Evolutionary conservation across 2,113 vertebrate species (phyloP).

Genomic region (Gadus chalcogrammus): DNA sequence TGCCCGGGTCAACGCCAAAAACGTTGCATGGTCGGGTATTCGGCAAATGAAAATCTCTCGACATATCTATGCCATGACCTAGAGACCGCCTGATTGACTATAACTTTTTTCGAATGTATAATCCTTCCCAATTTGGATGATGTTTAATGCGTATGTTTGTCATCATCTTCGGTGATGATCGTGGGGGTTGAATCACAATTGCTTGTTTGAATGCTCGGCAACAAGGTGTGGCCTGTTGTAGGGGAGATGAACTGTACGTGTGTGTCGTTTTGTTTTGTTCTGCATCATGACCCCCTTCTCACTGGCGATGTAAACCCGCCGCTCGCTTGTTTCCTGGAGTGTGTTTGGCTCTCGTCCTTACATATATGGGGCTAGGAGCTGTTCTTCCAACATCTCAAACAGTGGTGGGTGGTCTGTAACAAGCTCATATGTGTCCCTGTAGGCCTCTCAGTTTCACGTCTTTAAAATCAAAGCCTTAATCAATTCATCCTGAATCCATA

Average conservation of each 20-base stretch:
- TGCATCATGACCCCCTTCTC: constrained; percentile 35
- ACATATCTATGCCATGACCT: too few relatives aligned
- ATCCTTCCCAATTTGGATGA: too few relatives aligned
- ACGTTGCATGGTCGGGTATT: too few relatives aligned
- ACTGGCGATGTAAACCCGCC: constrained; percentile 43
- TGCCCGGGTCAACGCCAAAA: too few relatives aligned
- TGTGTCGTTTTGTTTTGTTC: constrained; percentile 29
- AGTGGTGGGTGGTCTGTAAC: constrained; percentile 64
- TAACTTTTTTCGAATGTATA: too few relatives aligned
- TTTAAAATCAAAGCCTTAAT: not conserved
- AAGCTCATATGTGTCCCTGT: constrained; percentile 24
- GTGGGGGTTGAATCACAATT: too few relatives aligned
- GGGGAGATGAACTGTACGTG: constrained; percentile 30
- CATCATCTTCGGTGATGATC: too few relatives aligned
- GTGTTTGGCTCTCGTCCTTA: constrained; percentile 42
- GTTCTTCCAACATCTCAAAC: constrained; percentile 40
- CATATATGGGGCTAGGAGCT: constrained; percentile 49
- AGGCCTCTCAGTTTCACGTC: not conserved
- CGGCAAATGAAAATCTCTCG: too few relatives aligned
- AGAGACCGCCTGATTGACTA: too few relatives aligned
- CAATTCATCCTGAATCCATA: too few relatives aligned
- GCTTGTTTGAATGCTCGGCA: constrained; percentile 6
- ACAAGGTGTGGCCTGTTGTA: constrained; percentile 40
- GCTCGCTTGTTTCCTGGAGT: constrained; percentile 40
- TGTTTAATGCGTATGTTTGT: not conserved